Base-by-base conservation (phyloP, 2,888 invertebrate species). In the Strigamia crassipes region DNA sequence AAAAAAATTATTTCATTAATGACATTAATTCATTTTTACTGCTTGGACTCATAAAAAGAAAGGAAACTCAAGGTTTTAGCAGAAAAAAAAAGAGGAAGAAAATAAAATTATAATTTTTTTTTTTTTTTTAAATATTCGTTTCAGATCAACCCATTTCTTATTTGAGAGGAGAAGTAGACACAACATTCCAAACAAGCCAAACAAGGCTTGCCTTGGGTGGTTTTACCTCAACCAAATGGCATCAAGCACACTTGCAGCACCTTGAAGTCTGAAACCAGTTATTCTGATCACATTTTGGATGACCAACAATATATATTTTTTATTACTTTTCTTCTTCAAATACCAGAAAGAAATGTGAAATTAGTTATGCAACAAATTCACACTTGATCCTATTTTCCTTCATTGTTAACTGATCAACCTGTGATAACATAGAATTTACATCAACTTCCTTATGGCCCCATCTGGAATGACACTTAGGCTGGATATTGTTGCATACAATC, bases 151-250 rank as follows among this genome's bases (percentile, higher is more conserved):
- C 66, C 66, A 66, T 66, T 66, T 27, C 31, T 27, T 66, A 66
- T 66, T 66, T 66, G 66, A 66, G 66, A 66, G 66, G 66, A 31
- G 66, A 66, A 66, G 66, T 66, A 66, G 66, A 23, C 66, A 23
- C 66, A 23, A 66, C 66, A 66, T 66, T 66, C 66, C 66, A 66
- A 66, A 31, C 66, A 66, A 66, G 66, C 66, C 66, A 66, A 66
- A 66, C 66, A 66, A 15, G 66, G 66, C 66, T 66, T 66, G 66
- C 66, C 66, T 66, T 27, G 31, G 66, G 66, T 66, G 66, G 66
- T 66, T 66, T 51, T n/a, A 46, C 42, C 3, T 46, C 34, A n/a
- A n/a, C n/a, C 61, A 61, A 61, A 27, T 66, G 66, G 23, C 31
- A 66, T 13, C 12, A 66, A 27, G 31, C 51, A 51, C 51, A 31